Base-by-base conservation (phyloP, 2,888 invertebrate species). In the Dicyrtoma fusca region DNA sequence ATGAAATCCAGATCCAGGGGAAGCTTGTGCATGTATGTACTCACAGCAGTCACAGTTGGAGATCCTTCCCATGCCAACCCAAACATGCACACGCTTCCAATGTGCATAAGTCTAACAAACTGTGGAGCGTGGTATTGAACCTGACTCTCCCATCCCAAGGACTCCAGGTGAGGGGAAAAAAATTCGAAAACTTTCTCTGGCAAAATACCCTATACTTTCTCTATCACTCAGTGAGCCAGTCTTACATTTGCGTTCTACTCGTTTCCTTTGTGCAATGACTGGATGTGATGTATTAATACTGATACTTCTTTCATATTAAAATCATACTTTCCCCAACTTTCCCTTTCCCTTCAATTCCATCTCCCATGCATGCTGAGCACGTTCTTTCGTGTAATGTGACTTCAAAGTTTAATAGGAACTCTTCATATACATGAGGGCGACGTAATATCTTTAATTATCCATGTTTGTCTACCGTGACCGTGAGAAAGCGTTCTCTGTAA, bases 271-370 rank as follows among this genome's bases (percentile, higher is more conserved):
- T 34, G 21, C 10, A 17, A 53, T 19, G 11, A n/a, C 10, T 53
- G 34, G 8, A 34, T 53, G 17, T 53, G 53, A 3, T 21, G 53
- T 23, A 53, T 8, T 17, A 19, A 53, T 19, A 21, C 53, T 17
- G 21, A 23, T 13, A 17, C 51, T 65, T 26, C n/a, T 65, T 65
- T 65, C 51, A 65, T 65, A 51, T 34, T 34, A 34, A 34, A 34
- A 34, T 34, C 3, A 53, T 19, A 53, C 53, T 53, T 53, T 53
- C 21, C 10, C 53, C 53, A 19, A 19, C 19, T 19, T 62, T 63
- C 34, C 34, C 8, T 63, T 17, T 63, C 14, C 23, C 1, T 21
- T 21, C 21, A 13, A 19, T 42, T 61, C 11, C 44, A 34, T 34
- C 11, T 42, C 42, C 11, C 44, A 34, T 34, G 34, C 34, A 34